Evolutionary conservation across 2,113 vertebrate species (phyloP).

Genomic region (Saccopteryx bilineata): DNA sequence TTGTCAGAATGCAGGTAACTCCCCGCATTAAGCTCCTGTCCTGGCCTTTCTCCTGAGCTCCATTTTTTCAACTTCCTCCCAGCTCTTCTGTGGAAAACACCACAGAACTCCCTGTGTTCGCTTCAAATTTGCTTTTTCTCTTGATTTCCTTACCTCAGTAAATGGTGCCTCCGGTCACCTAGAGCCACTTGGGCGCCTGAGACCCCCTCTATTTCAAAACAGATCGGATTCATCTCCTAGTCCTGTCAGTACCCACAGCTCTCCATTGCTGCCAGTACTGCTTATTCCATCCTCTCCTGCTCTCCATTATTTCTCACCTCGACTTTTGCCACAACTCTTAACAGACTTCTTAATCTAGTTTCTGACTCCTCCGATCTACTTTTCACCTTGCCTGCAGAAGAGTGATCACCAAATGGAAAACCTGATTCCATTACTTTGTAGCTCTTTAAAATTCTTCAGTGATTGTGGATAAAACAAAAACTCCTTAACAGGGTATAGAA

Average conservation of each 20-base stretch:
- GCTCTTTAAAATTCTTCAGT: neutral
- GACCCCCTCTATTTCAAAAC: neutral
- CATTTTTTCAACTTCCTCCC: neutral
- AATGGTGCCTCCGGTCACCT: neutral
- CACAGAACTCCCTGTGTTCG: neutral
- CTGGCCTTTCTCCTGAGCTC: neutral
- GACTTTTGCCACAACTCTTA: neutral
- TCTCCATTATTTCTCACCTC: neutral
- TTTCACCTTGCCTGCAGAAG: neutral
- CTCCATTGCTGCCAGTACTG: neutral
- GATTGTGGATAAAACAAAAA: neutral
- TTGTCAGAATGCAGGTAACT: neutral
- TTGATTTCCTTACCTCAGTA: neutral
- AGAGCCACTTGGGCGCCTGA: neutral
- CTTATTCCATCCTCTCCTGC: neutral
- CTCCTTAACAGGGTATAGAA: neutral
- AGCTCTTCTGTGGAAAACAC: neutral
- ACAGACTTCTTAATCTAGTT: neutral
- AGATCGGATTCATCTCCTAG: neutral
- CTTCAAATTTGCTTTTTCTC: neutral
- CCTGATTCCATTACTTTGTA: neutral
- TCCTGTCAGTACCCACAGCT: neutral
- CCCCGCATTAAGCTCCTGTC: neutral
- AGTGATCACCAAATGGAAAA: constrained; percentile 1
- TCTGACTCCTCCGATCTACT: neutral